phyloP scores from a whole-genome alignment of 2,113 vertebrate species.

The Hemicordylus capensis region DNA sequence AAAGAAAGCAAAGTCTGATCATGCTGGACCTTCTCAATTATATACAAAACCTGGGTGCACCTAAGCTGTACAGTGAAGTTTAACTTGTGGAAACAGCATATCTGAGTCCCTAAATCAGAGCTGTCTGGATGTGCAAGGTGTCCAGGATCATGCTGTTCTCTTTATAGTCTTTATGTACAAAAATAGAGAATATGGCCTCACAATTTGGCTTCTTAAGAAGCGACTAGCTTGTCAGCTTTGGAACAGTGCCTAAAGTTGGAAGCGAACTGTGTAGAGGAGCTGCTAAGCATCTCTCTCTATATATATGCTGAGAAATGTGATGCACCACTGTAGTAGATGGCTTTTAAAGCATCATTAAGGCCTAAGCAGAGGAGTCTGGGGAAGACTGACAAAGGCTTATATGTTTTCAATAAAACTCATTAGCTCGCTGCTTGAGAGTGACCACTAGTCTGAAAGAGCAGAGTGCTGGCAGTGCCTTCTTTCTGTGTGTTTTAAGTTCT shows the following conservation, averaged over 20 bases:
- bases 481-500: background rate
- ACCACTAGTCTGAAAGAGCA: fast-evolving
- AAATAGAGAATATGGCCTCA: background rate
- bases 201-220: background rate
- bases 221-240: background rate
- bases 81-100: background rate
- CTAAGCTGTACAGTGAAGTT: background rate
- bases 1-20: too few species aligned
- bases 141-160: background rate
- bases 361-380: background rate
- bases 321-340: background rate
- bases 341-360: background rate
- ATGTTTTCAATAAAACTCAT: background rate
- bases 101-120: background rate
- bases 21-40: too few species aligned
- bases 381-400: background rate
- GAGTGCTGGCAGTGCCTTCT: conserved; percentile 2
- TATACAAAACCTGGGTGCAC: too few species aligned
- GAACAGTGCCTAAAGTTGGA: background rate
- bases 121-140: background rate
- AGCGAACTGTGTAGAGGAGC: background rate
- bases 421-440: background rate
- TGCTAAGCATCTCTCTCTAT: background rate
- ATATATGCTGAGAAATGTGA: background rate
- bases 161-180: background rate